phyloP scores from a whole-genome alignment of 2,888 invertebrate species.

The Morpho achilles region DNA sequence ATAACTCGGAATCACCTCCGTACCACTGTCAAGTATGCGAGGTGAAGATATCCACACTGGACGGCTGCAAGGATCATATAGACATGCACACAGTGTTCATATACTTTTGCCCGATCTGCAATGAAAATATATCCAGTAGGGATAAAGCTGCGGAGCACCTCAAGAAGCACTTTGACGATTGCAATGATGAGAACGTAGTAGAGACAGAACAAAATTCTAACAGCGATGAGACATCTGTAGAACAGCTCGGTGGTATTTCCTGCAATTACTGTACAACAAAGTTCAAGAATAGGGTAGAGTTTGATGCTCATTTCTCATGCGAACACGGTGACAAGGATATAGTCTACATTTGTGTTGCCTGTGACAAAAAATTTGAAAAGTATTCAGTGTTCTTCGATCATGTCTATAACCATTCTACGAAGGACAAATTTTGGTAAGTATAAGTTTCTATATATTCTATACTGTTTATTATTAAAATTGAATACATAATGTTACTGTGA shows the following conservation, averaged over 20 bases:
- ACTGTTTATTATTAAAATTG: too few relatives aligned
- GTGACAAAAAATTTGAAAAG: slow-evolving; percentile 74
- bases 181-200: slow-evolving; percentile 28
- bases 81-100: slow-evolving; percentile 50
- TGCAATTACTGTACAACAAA: slow-evolving; percentile 75
- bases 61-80: slow-evolving; percentile 55
- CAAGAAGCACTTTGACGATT: slow-evolving; percentile 53
- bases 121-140: slow-evolving; percentile 42
- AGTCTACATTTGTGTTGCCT: slow-evolving; percentile 78
- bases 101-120: slow-evolving; percentile 63
- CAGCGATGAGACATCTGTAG: slow-evolving; percentile 62
- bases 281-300: slow-evolving; percentile 69
- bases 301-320: slow-evolving; percentile 72
- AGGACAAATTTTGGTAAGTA: slow-evolving; percentile 60
- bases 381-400: slow-evolving; percentile 76
- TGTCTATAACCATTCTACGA: slow-evolving; percentile 73
- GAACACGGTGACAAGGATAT: slow-evolving; percentile 56
- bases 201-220: slow-evolving; percentile 36
- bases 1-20: slow-evolving; percentile 47
- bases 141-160: slow-evolving; percentile 48
- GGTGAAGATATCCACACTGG: slow-evolving; percentile 42
- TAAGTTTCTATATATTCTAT: not conserved
- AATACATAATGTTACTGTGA: too few relatives aligned
- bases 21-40: slow-evolving; percentile 54
- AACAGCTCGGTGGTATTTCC: slow-evolving; percentile 63